These are phyloP conservation scores for Chorisops tibialis DNA, from an alignment of 2,888 invertebrate species.

Conservation along the genomic window DNA sequence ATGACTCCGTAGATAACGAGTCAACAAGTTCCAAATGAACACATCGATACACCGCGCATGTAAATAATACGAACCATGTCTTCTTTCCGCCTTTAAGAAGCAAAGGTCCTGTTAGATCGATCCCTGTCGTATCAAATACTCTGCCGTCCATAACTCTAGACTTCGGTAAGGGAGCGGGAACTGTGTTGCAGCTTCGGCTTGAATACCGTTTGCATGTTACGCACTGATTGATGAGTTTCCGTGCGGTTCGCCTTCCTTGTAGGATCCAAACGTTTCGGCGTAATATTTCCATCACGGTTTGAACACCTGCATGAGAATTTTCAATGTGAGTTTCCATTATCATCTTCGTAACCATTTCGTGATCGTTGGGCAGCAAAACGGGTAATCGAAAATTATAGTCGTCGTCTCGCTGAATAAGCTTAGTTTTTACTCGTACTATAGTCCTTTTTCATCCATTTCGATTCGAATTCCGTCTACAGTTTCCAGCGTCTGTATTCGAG, in stretches of 20 bases:
- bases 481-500: too few species aligned
- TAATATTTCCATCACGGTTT: constrained; percentile 34
- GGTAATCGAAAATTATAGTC: constrained; percentile 35
- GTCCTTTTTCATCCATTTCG: constrained; percentile 32
- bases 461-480: too few species aligned
- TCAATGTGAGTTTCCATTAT: constrained; percentile 26
- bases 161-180: too few species aligned
- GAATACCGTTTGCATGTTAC: constrained; percentile 29
- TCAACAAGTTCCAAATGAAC: constrained; percentile 1
- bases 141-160: constrained; percentile 1
- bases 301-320: constrained; percentile 30
- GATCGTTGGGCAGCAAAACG: constrained; percentile 37
- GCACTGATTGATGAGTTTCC: constrained; percentile 33
- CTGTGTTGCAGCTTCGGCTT: background rate
- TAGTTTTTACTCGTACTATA: constrained; percentile 35
- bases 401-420: constrained; percentile 33
- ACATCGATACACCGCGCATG: background rate
- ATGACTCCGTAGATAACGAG: constrained; percentile 1
- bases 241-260: constrained; percentile 33
- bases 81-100: background rate
- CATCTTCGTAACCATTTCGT: constrained; percentile 35
- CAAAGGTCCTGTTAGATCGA: constrained; percentile 6
- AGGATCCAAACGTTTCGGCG: constrained; percentile 37
- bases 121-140: constrained; percentile 8
- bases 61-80: constrained; percentile 5